Conservation (phyloP, 2,797 vertebrate genomes). For the Crocodylus rhombifer region DNA sequence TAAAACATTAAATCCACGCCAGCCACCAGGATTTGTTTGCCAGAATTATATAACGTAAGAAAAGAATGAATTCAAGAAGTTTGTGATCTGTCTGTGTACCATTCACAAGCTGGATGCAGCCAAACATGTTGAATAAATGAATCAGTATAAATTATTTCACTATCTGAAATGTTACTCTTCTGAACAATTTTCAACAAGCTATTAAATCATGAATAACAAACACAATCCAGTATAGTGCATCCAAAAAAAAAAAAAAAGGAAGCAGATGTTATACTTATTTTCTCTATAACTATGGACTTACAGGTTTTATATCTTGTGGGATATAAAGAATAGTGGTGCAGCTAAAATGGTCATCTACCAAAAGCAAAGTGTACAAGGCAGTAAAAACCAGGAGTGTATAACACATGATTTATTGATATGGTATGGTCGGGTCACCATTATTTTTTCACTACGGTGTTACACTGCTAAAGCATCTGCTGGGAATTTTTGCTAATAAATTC, state of each 20-base stretch:
- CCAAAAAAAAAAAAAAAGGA: background rate
- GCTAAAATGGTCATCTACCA: conserved; percentile 35
- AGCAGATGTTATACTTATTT: conserved; percentile 27
- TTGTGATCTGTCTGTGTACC: background rate
- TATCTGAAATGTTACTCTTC: conserved; percentile 2
- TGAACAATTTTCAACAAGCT: conserved; percentile 21
- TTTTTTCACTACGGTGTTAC: conserved; percentile 32
- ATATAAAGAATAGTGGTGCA: conserved; percentile 50
- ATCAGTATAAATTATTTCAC: background rate
- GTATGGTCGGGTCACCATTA: conserved; percentile 40
- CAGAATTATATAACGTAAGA: rapidly evolving
- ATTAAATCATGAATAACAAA: background rate
- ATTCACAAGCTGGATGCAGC: background rate
- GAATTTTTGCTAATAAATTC: conserved; percentile 67
- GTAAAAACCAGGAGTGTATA: conserved; percentile 39
- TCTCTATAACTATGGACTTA: background rate
- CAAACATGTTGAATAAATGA: background rate
- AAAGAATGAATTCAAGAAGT: background rate
- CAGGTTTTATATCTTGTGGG: background rate
- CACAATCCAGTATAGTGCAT: background rate
- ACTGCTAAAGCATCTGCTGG: conserved; percentile 41
- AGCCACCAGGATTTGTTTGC: background rate
- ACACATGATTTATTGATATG: conserved; percentile 33
- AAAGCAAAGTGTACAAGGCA: conserved; percentile 49
- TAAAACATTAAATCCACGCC: background rate